These are phyloP conservation scores for Apoderus coryli DNA, from an alignment of 2,888 invertebrate species.

Conservation along the genomic window DNA sequence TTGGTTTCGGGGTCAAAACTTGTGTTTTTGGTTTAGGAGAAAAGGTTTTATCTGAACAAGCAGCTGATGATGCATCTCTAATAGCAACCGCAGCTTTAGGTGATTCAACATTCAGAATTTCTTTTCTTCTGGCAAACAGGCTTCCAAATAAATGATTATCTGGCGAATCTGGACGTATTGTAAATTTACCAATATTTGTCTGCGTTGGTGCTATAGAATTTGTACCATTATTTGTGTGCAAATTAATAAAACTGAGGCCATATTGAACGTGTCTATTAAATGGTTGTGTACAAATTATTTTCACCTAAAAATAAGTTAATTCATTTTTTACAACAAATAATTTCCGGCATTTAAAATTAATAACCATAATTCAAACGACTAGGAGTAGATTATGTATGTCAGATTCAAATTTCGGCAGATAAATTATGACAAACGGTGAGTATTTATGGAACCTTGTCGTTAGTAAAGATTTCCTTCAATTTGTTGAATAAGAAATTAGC, in stretches of 20 bases:
- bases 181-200: slow-evolving; percentile 34
- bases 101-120: slow-evolving; percentile 23
- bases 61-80: slow-evolving; percentile 26
- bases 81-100: slow-evolving; percentile 37
- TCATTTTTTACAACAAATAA: too few relatives aligned
- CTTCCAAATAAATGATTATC: slow-evolving; percentile 45
- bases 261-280: slow-evolving; percentile 68
- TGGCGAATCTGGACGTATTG: slow-evolving; percentile 39
- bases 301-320: too few relatives aligned
- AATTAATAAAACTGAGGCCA: slow-evolving; percentile 67
- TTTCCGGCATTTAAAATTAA: too few relatives aligned
- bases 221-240: slow-evolving; percentile 35
- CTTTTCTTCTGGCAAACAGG: slow-evolving; percentile 43
- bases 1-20: slow-evolving; percentile 14
- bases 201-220: slow-evolving; percentile 15
- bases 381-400: too few relatives aligned
- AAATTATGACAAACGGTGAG: too few relatives aligned
- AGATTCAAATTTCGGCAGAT: too few relatives aligned
- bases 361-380: too few relatives aligned
- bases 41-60: slow-evolving; percentile 14
- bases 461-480: too few relatives aligned
- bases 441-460: too few relatives aligned
- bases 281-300: slow-evolving; percentile 75
- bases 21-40: slow-evolving; percentile 21
- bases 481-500: too few relatives aligned